A percentile compares a stretch with the other conserved stretches of the same genome.
Conservation (phyloP, 2,113 vertebrate genomes). For the Haplochromis burtoni region DNA sequence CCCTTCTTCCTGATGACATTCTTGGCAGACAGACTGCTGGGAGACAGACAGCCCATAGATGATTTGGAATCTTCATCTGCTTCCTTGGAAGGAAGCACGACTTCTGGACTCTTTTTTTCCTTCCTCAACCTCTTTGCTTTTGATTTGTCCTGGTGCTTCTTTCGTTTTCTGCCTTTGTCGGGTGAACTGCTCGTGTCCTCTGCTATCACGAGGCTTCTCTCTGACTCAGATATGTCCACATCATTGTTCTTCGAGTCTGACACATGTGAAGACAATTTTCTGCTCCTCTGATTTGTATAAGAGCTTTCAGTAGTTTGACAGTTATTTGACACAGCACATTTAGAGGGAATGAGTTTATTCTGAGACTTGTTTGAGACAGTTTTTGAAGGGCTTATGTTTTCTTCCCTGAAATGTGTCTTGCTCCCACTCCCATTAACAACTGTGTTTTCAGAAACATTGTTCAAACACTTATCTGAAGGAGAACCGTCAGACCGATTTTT, state of each 20-base stretch:
- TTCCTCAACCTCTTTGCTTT: slow-evolving; percentile 64
- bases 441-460: background rate
- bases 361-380: background rate
- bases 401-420: background rate
- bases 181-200: background rate
- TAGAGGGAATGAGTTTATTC: background rate
- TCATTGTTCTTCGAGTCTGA: background rate
- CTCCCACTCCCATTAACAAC: background rate
- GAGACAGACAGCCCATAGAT: slow-evolving; percentile 37
- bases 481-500: background rate
- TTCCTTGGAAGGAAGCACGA: background rate
- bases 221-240: background rate
- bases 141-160: slow-evolving; percentile 19
- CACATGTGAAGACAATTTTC: background rate
- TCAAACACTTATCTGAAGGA: background rate
- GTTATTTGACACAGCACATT: background rate
- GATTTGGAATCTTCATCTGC: background rate
- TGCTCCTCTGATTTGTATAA: background rate
- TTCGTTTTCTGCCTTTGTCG: slow-evolving; percentile 50
- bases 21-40: slow-evolving; percentile 84
- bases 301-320: background rate
- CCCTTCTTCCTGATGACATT: slow-evolving; percentile 93
- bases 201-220: background rate
- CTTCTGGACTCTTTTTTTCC: slow-evolving; percentile 29
- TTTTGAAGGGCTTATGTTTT: background rate